Percentiles rank a stretch among this genome's conserved stretches.
phyloP scores from a whole-genome alignment of 2,797 vertebrate genomes.

The Geotrypetes seraphini region DNA sequence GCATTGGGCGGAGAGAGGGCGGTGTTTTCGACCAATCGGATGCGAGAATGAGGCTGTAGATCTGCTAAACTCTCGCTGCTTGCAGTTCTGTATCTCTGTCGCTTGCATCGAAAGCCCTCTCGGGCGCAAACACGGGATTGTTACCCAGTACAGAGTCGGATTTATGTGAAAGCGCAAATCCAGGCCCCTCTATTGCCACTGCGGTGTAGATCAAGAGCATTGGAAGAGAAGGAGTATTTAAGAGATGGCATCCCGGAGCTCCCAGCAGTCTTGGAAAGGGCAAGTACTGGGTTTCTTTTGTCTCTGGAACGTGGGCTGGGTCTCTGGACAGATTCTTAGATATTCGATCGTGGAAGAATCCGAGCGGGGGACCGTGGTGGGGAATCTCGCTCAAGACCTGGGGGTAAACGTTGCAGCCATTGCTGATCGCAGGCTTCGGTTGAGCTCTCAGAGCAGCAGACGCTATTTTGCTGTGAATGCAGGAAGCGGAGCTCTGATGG shows the following conservation, averaged over 20 bases:
- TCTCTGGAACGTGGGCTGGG: constrained; percentile 63
- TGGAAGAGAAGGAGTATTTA: constrained; percentile 20
- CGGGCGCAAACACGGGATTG: constrained; percentile 47
- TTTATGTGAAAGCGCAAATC: constrained; percentile 14
- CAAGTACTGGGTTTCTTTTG: constrained; percentile 74
- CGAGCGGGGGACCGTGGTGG: constrained; percentile 74
- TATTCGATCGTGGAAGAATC: constrained; percentile 85
- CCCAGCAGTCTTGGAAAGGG: constrained; percentile 69
- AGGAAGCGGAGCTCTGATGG: constrained; percentile 67
- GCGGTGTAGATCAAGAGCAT: too few species aligned
- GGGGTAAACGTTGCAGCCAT: constrained; percentile 64
- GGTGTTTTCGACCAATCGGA: constrained; percentile 61
- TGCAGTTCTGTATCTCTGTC: too few species aligned
- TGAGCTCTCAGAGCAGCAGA: constrained; percentile 64
- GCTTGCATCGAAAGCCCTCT: too few species aligned
- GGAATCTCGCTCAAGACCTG: constrained; percentile 80
- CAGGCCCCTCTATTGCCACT: constrained; percentile 9
- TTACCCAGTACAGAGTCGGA: too few species aligned
- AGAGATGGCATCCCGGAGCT: constrained; percentile 43
- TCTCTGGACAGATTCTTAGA: constrained; percentile 71
- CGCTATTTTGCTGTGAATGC: constrained; percentile 77
- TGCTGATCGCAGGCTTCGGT: constrained; percentile 58
- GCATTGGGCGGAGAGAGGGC: constrained; percentile 45
- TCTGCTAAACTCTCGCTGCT: constrained; percentile 55
- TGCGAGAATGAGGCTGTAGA: constrained; percentile 46